A percentile compares a stretch with the other conserved stretches of the same genome.
Evolutionary conservation across 2,113 vertebrate species (phyloP).

Genomic region (Oceanodroma tethys): DNA sequence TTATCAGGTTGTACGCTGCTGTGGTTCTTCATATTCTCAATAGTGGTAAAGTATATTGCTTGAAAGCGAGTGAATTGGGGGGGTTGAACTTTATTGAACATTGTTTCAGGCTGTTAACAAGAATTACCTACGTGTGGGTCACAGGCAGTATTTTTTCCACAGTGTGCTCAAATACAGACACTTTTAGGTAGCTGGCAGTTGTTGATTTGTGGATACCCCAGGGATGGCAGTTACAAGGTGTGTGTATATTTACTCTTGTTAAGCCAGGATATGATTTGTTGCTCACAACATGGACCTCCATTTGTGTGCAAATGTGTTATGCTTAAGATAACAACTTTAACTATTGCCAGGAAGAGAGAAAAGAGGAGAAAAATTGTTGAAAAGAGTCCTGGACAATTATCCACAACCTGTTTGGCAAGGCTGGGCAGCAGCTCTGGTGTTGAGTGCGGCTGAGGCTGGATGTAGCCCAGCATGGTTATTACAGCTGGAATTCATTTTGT

Average conservation of each 20-base stretch:
- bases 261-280: neutral
- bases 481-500: neutral
- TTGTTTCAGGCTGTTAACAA: neutral
- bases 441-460: fast-evolving
- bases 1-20: neutral
- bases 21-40: neutral
- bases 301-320: neutral
- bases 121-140: neutral
- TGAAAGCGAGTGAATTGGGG: neutral
- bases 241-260: neutral
- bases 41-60: neutral
- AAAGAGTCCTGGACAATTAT: neutral
- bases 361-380: neutral
- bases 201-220: constrained; percentile 1
- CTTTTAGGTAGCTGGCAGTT: neutral
- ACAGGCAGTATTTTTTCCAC: neutral
- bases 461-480: neutral
- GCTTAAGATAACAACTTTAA: neutral
- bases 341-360: neutral
- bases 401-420: neutral
- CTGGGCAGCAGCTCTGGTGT: neutral
- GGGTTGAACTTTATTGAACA: neutral
- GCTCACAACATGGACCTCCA: neutral
- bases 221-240: neutral
- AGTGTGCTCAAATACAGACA: neutral